Evolutionary conservation across 2,797 vertebrate genomes (phyloP), one percentile per base, ranked within the genome.

Genomic region (Steatocranus sp.): DNA sequence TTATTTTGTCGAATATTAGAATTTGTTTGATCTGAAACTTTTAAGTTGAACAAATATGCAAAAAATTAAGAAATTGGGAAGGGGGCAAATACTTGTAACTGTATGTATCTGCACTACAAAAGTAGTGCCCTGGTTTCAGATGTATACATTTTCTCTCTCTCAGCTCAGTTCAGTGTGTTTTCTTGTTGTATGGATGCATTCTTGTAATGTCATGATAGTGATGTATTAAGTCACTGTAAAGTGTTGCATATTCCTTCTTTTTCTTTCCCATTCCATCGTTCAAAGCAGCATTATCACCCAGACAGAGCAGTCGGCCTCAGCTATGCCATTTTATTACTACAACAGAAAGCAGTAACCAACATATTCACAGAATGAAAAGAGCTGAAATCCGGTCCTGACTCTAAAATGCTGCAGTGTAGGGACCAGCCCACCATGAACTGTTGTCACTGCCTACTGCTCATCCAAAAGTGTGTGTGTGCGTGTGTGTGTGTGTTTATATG

Each of bases 321-420:
- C 56, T 11, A 18, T 15, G 12, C 73, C 14, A 11, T 5, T 48
- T 73, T n/a, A 48, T 46, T 27, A 0, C 66, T 15, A 41, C 34
- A 78, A 7, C 36, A 34, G 1, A 23, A 17, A 75, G 51, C 54
- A 66, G 27, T 9, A 51, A 38, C 61, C 32, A 12, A 18, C 20
- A 53, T 3, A 3, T 56, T 53, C 58, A 78, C 50, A 53, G 8
- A 23, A 80, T 2, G 14, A 54, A 73, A 68, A 51, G 7, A 75
- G 27, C 34, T 20, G 20, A 43, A 78, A 58, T 70, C 50, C 46
- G 73, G 41, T 75, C 53, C 84, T 90, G 87, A 87, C 82, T 88
- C 43, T 86, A 91, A 93, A 92, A 91, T 91, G 91, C 91, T 94
- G 92, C 92, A 77, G n/a, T 80, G 83, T 75, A 79, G 80, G 83